Evolutionary conservation across 2,797 vertebrate species (phyloP).

Genomic region (Anguilla anguilla): DNA sequence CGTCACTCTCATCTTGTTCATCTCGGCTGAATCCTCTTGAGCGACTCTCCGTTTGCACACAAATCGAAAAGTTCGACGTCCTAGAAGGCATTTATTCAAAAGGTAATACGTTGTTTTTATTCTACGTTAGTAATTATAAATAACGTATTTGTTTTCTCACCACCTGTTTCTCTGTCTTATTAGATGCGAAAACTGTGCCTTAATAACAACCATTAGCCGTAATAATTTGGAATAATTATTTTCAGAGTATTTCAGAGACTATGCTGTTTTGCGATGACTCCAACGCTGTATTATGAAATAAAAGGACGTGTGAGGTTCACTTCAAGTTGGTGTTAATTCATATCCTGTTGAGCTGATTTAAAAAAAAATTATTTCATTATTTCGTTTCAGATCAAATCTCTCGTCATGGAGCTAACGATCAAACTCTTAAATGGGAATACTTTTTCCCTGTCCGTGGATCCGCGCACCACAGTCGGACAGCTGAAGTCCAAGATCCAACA

Average conservation of each 20-base stretch:
- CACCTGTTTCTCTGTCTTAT: neutral
- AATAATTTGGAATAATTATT: neutral
- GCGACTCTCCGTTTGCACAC: neutral
- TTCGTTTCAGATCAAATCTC: neutral
- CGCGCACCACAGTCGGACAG: constrained; percentile 44
- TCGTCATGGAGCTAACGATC: constrained; percentile 59
- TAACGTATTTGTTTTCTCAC: neutral
- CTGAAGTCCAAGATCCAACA: constrained; percentile 50
- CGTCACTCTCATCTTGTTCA: neutral
- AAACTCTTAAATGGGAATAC: constrained; percentile 42
- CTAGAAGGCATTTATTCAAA: neutral
- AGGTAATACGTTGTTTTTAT: neutral
- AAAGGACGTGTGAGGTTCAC: too few species aligned
- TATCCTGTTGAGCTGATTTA: neutral
- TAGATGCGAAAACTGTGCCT: neutral
- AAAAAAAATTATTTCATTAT: neutral
- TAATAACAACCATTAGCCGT: neutral
- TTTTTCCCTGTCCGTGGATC: neutral
- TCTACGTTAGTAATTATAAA: neutral
- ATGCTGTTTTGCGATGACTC: too few species aligned
- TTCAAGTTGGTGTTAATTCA: too few species aligned
- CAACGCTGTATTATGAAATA: too few species aligned
- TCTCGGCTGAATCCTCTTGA: neutral
- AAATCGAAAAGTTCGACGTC: neutral
- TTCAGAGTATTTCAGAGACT: too few species aligned